A percentile compares a stretch with the other conserved stretches of the same genome.
Conservation (phyloP, 1,140 invertebrate species). For the Heliconius eleuchia region DNA sequence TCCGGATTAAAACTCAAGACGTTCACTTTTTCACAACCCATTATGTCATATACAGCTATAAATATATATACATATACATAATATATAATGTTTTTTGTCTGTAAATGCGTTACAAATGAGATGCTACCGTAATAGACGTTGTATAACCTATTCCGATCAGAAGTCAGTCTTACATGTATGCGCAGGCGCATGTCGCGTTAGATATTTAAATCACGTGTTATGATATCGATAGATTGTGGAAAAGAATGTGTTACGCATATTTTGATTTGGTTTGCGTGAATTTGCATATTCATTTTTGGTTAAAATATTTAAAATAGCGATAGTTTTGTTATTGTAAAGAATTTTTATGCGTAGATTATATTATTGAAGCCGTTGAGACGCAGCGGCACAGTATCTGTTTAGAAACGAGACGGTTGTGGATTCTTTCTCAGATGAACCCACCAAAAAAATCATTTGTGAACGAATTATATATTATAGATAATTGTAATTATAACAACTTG, state of each 20-base stretch:
- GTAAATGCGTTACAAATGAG: slow-evolving; percentile 40
- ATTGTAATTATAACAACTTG: too few relatives aligned
- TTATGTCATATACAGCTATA: slow-evolving; percentile 33
- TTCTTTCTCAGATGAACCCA: neutral
- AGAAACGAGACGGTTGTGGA: neutral
- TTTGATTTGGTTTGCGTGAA: neutral
- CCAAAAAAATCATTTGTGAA: too few relatives aligned
- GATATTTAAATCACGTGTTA: slow-evolving; percentile 30
- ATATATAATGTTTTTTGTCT: slow-evolving; percentile 17
- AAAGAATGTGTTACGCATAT: slow-evolving; percentile 7
- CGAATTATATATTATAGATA: too few relatives aligned
- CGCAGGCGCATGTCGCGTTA: slow-evolving; percentile 22
- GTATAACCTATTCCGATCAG: slow-evolving; percentile 28
- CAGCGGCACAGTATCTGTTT: neutral
- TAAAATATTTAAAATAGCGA: too few relatives aligned
- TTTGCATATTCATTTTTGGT: neutral
- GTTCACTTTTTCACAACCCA: slow-evolving; percentile 28
- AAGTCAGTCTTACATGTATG: slow-evolving; percentile 12
- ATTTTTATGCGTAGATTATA: too few relatives aligned
- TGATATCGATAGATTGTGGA: slow-evolving; percentile 16
- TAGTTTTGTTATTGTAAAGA: too few relatives aligned
- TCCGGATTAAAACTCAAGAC: slow-evolving; percentile 17
- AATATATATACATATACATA: slow-evolving; percentile 1
- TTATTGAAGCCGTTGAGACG: neutral
- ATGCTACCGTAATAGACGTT: slow-evolving; percentile 41